Conservation (phyloP, 92 coral and sea anemone species). For the Epizoanthus illoricatus region DNA sequence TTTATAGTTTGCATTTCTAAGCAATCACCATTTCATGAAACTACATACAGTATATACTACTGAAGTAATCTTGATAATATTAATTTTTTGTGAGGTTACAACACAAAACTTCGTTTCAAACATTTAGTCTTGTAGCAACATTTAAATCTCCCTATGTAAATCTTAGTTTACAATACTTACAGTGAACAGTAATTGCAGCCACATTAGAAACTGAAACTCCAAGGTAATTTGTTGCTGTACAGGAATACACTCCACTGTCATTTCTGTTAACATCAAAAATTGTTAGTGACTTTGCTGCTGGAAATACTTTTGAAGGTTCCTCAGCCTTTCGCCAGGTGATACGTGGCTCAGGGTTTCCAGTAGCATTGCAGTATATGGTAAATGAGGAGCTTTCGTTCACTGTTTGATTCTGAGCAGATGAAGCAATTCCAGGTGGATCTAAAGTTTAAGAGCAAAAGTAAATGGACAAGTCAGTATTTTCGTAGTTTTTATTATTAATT, state of each 20-base stretch:
- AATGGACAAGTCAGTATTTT: neutral
- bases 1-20: too few species aligned
- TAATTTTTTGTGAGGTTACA: too few species aligned
- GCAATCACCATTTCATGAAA: too few species aligned
- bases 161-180: constrained; percentile 36
- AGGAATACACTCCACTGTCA: constrained; percentile 43
- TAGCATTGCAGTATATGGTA: constrained; percentile 36
- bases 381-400: constrained; percentile 30
- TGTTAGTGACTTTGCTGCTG: neutral
- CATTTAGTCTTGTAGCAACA: too few species aligned
- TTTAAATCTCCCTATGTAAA: too few species aligned
- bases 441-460: neutral
- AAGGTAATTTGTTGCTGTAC: constrained; percentile 40
- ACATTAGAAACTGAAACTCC: constrained; percentile 32
- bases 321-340: constrained; percentile 44
- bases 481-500: too few species aligned
- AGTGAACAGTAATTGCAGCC: constrained; percentile 43
- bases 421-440: constrained; percentile 17
- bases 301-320: constrained; percentile 4
- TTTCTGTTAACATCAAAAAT: neutral
- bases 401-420: neutral
- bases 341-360: constrained; percentile 47
- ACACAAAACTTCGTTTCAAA: too few species aligned
- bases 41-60: too few species aligned
- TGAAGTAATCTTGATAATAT: too few species aligned